Conservation (phyloP, 2,113 vertebrate genomes). For the Fulica atra region DNA sequence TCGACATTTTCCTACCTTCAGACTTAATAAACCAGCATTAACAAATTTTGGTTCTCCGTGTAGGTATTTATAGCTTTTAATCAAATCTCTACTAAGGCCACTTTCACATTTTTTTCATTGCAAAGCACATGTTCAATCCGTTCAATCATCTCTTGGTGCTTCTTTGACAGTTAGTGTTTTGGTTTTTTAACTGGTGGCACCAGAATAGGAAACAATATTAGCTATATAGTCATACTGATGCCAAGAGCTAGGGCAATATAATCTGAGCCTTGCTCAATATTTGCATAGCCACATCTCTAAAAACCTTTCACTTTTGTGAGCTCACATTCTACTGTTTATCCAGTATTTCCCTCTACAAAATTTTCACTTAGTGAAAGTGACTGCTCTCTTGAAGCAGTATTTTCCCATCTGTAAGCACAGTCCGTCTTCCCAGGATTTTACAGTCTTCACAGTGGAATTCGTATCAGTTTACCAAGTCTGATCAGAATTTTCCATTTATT, state of each 20-base stretch:
- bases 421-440: not conserved
- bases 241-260: not conserved
- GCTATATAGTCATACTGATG: not conserved
- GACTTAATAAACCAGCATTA: not conserved
- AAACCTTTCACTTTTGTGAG: not conserved
- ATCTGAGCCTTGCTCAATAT: not conserved
- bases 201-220: not conserved
- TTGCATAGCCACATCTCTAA: slow-evolving; percentile 3
- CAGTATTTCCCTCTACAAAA: not conserved
- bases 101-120: not conserved
- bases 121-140: not conserved
- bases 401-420: not conserved
- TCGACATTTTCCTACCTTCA: not conserved
- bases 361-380: not conserved
- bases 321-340: slow-evolving; percentile 26
- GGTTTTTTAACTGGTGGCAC: not conserved
- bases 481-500: not conserved
- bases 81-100: not conserved
- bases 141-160: not conserved
- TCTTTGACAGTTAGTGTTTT: not conserved
- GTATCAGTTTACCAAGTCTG: not conserved
- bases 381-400: not conserved
- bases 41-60: not conserved
- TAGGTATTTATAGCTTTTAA: slow-evolving; percentile 24
- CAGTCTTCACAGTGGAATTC: not conserved